A percentile compares a stretch with the other conserved stretches of the same genome.
Conservation (phyloP, 2,888 invertebrate species). For the Nomada ferruginata region DNA sequence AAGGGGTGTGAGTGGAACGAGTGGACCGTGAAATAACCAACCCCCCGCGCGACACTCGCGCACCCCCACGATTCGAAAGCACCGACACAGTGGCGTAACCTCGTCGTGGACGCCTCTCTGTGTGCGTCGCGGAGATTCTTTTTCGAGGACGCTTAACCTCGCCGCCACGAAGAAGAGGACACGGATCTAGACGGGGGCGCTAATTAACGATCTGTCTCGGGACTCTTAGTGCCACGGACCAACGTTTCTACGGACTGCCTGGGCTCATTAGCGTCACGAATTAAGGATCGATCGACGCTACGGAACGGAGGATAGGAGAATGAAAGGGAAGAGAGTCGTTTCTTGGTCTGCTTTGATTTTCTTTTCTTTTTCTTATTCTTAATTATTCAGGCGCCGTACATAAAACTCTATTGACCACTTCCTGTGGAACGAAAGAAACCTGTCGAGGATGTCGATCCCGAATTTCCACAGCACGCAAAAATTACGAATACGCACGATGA, state of each 20-base stretch:
- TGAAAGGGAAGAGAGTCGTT: too few relatives aligned
- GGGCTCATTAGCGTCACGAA: constrained; percentile 51
- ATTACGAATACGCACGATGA: too few relatives aligned
- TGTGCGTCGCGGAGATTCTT: constrained; percentile 31
- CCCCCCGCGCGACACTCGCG: constrained; percentile 77
- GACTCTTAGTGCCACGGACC: constrained; percentile 39
- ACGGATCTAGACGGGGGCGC: constrained; percentile 37
- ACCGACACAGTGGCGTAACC: constrained; percentile 78
- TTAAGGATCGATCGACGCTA: constrained; percentile 40
- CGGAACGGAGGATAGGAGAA: too few relatives aligned
- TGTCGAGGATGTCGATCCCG: too few relatives aligned
- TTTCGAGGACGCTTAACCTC: constrained; percentile 48
- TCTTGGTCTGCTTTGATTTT: too few relatives aligned
- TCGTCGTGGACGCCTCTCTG: constrained; percentile 56
- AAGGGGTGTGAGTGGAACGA: constrained; percentile 82
- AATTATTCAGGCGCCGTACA: too few relatives aligned
- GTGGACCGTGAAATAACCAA: constrained; percentile 84
- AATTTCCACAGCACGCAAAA: too few relatives aligned
- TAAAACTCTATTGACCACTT: too few relatives aligned
- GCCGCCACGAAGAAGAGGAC: constrained; percentile 12
- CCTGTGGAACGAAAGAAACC: too few relatives aligned
- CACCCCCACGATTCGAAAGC: constrained; percentile 65
- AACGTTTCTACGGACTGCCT: constrained; percentile 13
- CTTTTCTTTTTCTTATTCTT: too few relatives aligned
- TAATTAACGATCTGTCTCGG: constrained; percentile 59